Base-by-base conservation (phyloP, 2,797 vertebrate species). In the Heterohyrax brucei region DNA sequence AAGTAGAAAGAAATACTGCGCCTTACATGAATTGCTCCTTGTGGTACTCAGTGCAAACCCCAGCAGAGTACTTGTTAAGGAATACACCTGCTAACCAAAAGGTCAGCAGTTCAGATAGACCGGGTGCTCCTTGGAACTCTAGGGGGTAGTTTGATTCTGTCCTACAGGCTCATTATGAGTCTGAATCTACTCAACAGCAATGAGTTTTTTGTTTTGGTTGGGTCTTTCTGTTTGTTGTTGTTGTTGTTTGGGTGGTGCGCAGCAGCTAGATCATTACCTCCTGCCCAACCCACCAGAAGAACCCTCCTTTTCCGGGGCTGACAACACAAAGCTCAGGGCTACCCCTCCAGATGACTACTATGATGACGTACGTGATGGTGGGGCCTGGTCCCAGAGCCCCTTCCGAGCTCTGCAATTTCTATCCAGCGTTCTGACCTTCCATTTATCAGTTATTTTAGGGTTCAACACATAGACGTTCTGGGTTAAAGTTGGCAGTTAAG, bases 341-440 rank as follows among this genome's bases (percentile, higher is more conserved):
- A 12, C 7, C 13, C 39, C 28, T 80, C 12, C 19, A 3, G 16
- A 68, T 7, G 21, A 46, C 68, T 9, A 9, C 21, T 0, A 13
- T 1, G 78, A 66, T 28, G 48, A 0, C 8, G 53, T 26, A 28
- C 0, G 10, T 1, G 78, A 66, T 28, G 48, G 0, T 10, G 53
- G 24, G 24, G 13, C 64, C 64, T 21, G 10, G 33, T 8, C 26
- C 56, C 68, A 76, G 16, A 62, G 39, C 2, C 24, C 30, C 12
- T 18, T 33, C 1, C 19, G 13, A 70, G 44, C 50, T 75, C 87
- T 13, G 0, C 24, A 19, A 10, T 73, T 39, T 73, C 59, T 24
- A 86, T 4, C 28, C 18, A 1, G 2, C 2, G 1, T 39, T 19
- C 64, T 59, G 46, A n/a, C 24, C 59, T 73, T 44, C 18, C 26